These are phyloP conservation scores for Lepus oiostolus DNA, from an alignment of 2,797 vertebrate species.

Conservation along the genomic window DNA sequence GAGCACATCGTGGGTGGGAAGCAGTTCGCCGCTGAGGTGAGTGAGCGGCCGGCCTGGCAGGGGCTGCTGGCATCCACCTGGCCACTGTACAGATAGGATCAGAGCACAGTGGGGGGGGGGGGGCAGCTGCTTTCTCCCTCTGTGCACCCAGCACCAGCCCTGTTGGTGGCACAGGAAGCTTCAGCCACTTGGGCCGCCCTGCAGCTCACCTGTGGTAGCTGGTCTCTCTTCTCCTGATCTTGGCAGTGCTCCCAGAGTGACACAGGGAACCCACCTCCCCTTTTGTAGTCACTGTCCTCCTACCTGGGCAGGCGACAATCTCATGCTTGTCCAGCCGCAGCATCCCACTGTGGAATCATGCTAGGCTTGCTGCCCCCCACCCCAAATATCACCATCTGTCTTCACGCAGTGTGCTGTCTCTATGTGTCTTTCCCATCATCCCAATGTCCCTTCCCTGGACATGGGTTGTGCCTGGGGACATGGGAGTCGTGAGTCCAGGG, in stretches of 20 bases:
- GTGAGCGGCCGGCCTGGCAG: not conserved
- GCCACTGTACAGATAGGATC: not conserved
- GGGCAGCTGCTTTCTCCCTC: not conserved
- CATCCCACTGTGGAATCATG: not conserved
- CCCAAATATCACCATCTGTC: not conserved
- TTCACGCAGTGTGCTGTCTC: not conserved
- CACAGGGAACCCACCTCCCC: not conserved
- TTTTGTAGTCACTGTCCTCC: not conserved
- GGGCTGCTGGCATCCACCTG: not conserved
- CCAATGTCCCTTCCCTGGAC: not conserved
- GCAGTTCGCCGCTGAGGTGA: conserved; percentile 96
- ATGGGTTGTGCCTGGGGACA: not conserved
- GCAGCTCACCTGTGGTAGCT: not conserved
- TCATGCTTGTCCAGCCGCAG: not conserved
- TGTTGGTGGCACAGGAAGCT: not conserved
- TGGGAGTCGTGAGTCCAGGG: not conserved
- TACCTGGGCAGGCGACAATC: not conserved
- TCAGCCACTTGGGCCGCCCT: not conserved
- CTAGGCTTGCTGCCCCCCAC: not conserved
- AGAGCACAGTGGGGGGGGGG: not conserved
- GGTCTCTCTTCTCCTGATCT: not conserved
- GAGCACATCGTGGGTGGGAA: conserved; percentile 94
- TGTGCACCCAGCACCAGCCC: not conserved
- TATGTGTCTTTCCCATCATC: not conserved
- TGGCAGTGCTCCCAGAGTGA: not conserved